A percentile compares a stretch with the other conserved stretches of the same genome.
Evolutionary conservation across 2,797 vertebrate genomes (phyloP).

Genomic region (Coccyzus lansbergi): DNA sequence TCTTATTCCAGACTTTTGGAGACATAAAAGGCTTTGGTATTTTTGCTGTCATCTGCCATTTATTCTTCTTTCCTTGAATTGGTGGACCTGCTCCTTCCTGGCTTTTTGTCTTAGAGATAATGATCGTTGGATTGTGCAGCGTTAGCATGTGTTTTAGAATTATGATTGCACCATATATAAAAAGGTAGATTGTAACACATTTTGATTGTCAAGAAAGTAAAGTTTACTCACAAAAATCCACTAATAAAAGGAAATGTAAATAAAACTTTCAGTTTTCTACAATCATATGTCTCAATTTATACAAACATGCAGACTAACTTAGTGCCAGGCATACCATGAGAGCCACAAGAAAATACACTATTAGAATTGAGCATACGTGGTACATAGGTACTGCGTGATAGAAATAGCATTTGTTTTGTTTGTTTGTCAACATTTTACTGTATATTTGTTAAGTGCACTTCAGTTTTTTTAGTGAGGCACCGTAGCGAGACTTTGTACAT

Average conservation of each 20-base stretch:
- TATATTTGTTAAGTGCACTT: not conserved
- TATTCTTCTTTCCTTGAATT: not conserved
- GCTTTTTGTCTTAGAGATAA: not conserved
- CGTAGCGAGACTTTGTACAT: not conserved
- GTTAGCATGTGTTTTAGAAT: not conserved
- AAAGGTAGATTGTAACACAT: not conserved
- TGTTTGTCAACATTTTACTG: not conserved
- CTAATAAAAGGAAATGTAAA: not conserved
- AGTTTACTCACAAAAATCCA: not conserved
- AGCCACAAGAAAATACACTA: not conserved
- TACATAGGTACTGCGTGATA: not conserved
- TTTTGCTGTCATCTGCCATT: not conserved
- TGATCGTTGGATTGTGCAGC: not conserved
- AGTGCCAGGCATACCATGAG: not conserved
- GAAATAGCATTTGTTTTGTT: not conserved
- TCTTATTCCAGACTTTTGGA: not conserved
- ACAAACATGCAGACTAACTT: not conserved
- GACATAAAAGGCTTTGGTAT: not conserved
- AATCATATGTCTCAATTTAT: not conserved
- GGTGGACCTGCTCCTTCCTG: not conserved
- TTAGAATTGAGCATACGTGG: not conserved
- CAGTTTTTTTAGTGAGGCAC: rapidly evolving
- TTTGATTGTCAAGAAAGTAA: not conserved
- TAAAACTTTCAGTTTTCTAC: not conserved
- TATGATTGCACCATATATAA: not conserved